phyloP scores from a whole-genome alignment of 2,888 invertebrate genomes.

The Fragum whitleyi region DNA sequence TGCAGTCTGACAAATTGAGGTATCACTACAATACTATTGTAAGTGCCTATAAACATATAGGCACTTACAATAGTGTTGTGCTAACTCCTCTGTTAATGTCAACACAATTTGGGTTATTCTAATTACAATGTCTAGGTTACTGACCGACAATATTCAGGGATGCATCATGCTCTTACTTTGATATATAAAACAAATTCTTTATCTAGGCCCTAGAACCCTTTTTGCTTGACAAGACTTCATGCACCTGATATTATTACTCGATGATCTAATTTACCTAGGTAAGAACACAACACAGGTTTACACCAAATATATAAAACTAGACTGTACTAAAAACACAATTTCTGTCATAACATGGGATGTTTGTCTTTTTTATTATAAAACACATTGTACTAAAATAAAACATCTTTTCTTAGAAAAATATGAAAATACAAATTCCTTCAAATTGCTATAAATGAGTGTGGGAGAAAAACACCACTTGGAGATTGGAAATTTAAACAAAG shows the following conservation, averaged over 20 bases:
- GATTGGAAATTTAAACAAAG: not conserved
- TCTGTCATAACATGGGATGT: not conserved
- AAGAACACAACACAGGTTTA: constrained; percentile 55
- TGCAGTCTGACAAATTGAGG: too few species aligned
- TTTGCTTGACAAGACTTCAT: not conserved
- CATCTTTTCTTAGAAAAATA: constrained; percentile 61
- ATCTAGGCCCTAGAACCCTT: not conserved
- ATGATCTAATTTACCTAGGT: constrained; percentile 7
- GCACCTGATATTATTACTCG: not conserved
- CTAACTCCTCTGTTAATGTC: too few species aligned
- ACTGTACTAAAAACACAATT: constrained; percentile 48
- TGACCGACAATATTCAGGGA: too few species aligned
- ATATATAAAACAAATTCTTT: too few species aligned
- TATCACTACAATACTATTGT: too few species aligned
- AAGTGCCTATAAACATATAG: too few species aligned
- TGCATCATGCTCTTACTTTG: too few species aligned
- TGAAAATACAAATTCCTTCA: constrained; percentile 60
- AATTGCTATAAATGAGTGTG: constrained; percentile 21
- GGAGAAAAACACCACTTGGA: constrained; percentile 1
- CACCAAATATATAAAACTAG: constrained; percentile 49
- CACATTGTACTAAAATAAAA: constrained; percentile 29
- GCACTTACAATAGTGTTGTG: too few species aligned
- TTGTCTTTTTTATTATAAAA: constrained; percentile 24
- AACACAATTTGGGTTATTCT: too few species aligned
- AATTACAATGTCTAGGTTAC: too few species aligned